Evolutionary conservation across 2,888 invertebrate genomes (phyloP).

Genomic region (Ryuthela nishihirai): DNA sequence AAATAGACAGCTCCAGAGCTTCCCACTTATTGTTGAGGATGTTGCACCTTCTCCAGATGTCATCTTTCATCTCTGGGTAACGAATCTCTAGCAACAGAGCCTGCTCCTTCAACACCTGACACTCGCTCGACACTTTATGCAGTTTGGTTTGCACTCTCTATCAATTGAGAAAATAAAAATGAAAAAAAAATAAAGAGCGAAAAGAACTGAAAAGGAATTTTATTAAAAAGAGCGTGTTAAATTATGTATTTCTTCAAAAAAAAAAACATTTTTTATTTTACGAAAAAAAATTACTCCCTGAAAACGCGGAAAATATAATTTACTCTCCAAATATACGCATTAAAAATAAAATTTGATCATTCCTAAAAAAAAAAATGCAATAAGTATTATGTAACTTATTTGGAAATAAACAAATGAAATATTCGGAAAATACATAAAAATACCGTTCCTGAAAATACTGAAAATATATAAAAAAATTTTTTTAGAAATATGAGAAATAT

Average conservation of each 20-base stretch:
- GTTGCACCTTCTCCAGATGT: conserved; percentile 68
- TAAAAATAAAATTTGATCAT: background rate
- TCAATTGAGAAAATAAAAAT: conserved; percentile 44
- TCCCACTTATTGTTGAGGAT: conserved; percentile 77
- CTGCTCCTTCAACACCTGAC: conserved; percentile 72
- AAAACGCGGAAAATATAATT: background rate
- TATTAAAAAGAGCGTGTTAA: too few species aligned
- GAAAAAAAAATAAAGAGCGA: too few species aligned
- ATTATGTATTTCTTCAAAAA: too few species aligned
- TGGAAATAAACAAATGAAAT: too few species aligned
- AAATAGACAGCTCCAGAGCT: conserved; percentile 64
- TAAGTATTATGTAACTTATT: too few species aligned
- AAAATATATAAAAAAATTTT: too few species aligned
- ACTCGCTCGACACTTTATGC: conserved; percentile 65
- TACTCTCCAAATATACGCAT: background rate
- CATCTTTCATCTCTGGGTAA: conserved; percentile 61
- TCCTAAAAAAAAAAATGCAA: too few species aligned
- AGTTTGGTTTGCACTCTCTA: conserved; percentile 73
- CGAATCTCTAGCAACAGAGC: conserved; percentile 65
- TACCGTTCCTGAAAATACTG: too few species aligned
- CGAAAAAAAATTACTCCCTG: background rate
- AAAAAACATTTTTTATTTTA: background rate
- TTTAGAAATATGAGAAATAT: too few species aligned
- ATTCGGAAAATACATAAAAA: too few species aligned
- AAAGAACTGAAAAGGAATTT: too few species aligned